A percentile compares a stretch with the other conserved stretches of the same genome.
phyloP scores from a whole-genome alignment of 2,888 invertebrate species.

The Leptodirus hochenwartii region DNA sequence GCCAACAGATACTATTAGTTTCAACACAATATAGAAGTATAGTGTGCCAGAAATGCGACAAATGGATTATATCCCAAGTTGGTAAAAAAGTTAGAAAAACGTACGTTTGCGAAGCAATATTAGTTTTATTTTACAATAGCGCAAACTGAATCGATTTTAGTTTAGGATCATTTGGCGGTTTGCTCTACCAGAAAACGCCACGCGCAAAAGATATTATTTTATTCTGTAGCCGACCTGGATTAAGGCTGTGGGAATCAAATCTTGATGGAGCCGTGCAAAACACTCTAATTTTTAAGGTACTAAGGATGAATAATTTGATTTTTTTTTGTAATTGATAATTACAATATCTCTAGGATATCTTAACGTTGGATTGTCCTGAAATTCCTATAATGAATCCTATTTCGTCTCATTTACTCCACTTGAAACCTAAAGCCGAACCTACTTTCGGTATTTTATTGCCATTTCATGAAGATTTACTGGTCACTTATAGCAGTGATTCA shows the following conservation, averaged over 20 bases:
- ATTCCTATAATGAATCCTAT: slow-evolving; percentile 58
- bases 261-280: slow-evolving; percentile 57
- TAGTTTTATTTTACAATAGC: too few species aligned
- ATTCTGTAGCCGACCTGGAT: slow-evolving; percentile 66
- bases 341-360: slow-evolving; percentile 19
- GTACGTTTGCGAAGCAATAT: too few species aligned
- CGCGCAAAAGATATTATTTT: slow-evolving; percentile 32
- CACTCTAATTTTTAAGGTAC: slow-evolving; percentile 68
- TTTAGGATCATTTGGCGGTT: slow-evolving; percentile 44
- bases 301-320: too few species aligned
- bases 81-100: slow-evolving; percentile 77
- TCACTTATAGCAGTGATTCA: slow-evolving; percentile 51
- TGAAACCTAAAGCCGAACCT: slow-evolving; percentile 30
- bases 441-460: slow-evolving; percentile 45
- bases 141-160: slow-evolving; percentile 20
- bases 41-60: slow-evolving; percentile 47
- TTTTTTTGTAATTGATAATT: too few species aligned
- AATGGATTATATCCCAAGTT: slow-evolving; percentile 58
- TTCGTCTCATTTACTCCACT: slow-evolving; percentile 23
- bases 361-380: slow-evolving; percentile 30
- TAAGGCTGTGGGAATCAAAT: slow-evolving; percentile 71
- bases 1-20: slow-evolving; percentile 52
- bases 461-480: slow-evolving; percentile 52
- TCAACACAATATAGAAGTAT: slow-evolving; percentile 72
- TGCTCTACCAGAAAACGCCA: slow-evolving; percentile 35